A percentile compares a stretch with the other conserved stretches of the same genome.
Evolutionary conservation across 1,140 invertebrate genomes (phyloP).

Genomic region (Ridgeia piscesae): DNA sequence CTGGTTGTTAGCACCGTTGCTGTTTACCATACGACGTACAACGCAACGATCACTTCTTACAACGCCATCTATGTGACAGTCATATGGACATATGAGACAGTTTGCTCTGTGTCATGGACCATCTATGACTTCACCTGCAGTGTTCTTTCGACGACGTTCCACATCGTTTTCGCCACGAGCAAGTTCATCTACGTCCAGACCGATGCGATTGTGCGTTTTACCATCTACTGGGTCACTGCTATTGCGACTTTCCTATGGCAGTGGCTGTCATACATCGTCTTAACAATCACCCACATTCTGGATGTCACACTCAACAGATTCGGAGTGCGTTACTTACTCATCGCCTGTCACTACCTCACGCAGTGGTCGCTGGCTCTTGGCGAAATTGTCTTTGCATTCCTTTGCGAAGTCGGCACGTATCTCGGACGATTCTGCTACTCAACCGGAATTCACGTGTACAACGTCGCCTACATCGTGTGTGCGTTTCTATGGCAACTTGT

Average conservation of each 20-base stretch:
- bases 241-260: slow-evolving; percentile 11
- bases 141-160: background rate
- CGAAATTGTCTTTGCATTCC: slow-evolving; percentile 19
- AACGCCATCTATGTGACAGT: background rate
- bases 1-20: background rate
- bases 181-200: background rate
- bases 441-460: slow-evolving; percentile 19
- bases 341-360: background rate
- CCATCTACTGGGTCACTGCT: background rate
- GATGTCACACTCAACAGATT: slow-evolving; percentile 18
- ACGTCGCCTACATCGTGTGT: slow-evolving; percentile 19
- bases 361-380: slow-evolving; percentile 15
- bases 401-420: slow-evolving; percentile 12
- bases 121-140: background rate
- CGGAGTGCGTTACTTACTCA: slow-evolving; percentile 10
- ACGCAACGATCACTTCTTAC: background rate
- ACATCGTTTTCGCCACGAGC: background rate
- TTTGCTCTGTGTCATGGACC: background rate
- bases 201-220: slow-evolving; percentile 10
- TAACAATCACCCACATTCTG: background rate
- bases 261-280: slow-evolving; percentile 11
- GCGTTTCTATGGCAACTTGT: slow-evolving; percentile 20
- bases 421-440: slow-evolving; percentile 18
- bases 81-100: background rate
- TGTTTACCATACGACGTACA: background rate